Percentiles rank a stretch among this genome's conserved stretches.
Evolutionary conservation across 2,113 vertebrate species (phyloP).

Genomic region (Macquaria australasica): DNA sequence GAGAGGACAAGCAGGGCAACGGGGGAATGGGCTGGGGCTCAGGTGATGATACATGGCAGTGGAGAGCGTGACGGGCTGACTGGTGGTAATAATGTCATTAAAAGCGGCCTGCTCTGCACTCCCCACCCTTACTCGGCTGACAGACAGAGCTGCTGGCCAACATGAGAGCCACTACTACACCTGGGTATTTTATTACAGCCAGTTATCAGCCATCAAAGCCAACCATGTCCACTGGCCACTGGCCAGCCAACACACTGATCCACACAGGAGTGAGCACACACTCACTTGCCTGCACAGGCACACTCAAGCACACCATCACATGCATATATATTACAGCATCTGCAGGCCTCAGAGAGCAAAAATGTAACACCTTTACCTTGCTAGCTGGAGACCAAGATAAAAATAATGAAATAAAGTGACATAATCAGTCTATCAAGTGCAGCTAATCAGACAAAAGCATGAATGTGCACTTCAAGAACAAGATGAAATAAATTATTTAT

Average conservation of each 20-base stretch:
- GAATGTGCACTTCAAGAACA: neutral
- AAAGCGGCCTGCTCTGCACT: slow-evolving; percentile 29
- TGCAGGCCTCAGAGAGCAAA: slow-evolving; percentile 5
- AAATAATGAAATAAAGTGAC: too few species aligned
- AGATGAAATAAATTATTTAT: neutral
- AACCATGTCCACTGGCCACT: slow-evolving; percentile 44
- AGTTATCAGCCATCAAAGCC: slow-evolving; percentile 59
- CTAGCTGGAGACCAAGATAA: neutral
- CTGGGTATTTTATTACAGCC: slow-evolving; percentile 70
- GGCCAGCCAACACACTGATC: slow-evolving; percentile 32
- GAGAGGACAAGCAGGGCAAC: slow-evolving; percentile 41
- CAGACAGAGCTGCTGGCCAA: slow-evolving; percentile 47
- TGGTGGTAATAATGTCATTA: slow-evolving; percentile 64
- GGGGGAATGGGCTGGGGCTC: slow-evolving; percentile 47
- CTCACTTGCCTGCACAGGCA: neutral
- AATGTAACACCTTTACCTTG: neutral
- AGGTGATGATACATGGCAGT: slow-evolving; percentile 60
- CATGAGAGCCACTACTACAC: slow-evolving; percentile 58
- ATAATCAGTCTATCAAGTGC: neutral
- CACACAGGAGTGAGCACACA: slow-evolving; percentile 21
- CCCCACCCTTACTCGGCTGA: slow-evolving; percentile 47
- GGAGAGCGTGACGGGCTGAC: slow-evolving; percentile 43
- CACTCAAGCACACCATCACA: slow-evolving; percentile 8
- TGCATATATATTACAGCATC: slow-evolving; percentile 8
- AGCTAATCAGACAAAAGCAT: neutral